Conservation (phyloP, 2,888 invertebrate species). For the Sarcophaga variegata region DNA sequence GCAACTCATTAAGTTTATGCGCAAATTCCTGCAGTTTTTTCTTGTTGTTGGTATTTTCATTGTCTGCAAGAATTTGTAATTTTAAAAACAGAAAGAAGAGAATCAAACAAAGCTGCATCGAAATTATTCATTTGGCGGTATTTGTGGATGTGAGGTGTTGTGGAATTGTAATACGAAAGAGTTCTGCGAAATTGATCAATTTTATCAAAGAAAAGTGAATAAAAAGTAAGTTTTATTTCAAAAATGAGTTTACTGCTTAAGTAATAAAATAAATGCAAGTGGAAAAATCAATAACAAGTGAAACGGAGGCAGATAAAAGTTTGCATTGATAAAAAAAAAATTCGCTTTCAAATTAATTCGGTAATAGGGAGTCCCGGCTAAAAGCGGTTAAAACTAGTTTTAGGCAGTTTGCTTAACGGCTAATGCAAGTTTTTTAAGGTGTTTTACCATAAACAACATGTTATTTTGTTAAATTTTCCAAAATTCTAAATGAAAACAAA, state of each 20-base stretch:
- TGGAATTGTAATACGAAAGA: background rate
- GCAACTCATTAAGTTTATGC: background rate
- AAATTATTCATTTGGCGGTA: conserved; percentile 55
- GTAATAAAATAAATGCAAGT: background rate
- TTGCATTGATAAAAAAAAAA: conserved; percentile 24
- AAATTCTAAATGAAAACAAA: background rate
- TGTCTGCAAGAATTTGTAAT: background rate
- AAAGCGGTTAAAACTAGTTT: conserved; percentile 44
- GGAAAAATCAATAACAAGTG: conserved; percentile 51
- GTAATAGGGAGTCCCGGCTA: background rate
- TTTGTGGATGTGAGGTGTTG: conserved; percentile 41
- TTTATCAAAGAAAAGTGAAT: background rate
- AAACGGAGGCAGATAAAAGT: background rate
- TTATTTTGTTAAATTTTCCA: background rate
- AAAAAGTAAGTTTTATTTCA: conserved; percentile 40
- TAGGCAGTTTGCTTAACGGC: conserved; percentile 46
- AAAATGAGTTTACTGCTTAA: background rate
- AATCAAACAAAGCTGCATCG: background rate
- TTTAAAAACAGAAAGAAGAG: background rate
- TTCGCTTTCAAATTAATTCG: conserved; percentile 4
- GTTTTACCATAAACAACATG: conserved; percentile 8
- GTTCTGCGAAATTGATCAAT: background rate
- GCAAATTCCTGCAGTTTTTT: conserved; percentile 2
- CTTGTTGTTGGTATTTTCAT: background rate
- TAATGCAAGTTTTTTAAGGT: conserved; percentile 33